Evolutionary conservation across 1,140 invertebrate species (phyloP), one percentile per base, ranked within the genome.

Genomic region (Pemphigus obesinymphae): DNA sequence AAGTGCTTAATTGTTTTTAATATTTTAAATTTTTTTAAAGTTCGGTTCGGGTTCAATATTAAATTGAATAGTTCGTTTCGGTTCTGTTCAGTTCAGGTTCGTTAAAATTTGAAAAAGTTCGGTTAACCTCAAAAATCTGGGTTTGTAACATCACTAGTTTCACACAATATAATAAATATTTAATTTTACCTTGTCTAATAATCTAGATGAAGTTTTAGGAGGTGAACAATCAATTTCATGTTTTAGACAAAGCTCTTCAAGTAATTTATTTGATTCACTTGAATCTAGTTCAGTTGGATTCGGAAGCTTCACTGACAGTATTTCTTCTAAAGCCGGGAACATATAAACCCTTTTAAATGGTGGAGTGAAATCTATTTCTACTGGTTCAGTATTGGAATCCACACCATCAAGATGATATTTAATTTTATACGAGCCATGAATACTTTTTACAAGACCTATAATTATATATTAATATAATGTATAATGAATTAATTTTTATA

Each of bases 361-460:
- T 68, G 98, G 98, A 26, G 96, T 98, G 86, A 99, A 99, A 87
- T 99, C 97, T 76, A 99, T 92, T 87, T 97, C 94, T 7, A 93
- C 89, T 70, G 90, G 92, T 84, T 94, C 90, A 29, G 91, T 92
- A 63, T 87, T 85, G 10, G 89, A 89, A 11, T 96, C 95, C 0
- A 92, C 92, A 0, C 97, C 97, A 85, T 98, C 94, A 0, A 97
- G 97, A 88, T 98, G 97, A 86, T 97, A 99, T 85, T 90, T 92
- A 13, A 99, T 87, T 85, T 92, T 92, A 86, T 93, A 92, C 1
- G 89, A 88, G 13, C 93, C 93, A 84, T 88, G 89, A 80, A 94
- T 88, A 76, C 87, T 86, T 84, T 92, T 92, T 0, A 94, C 92
- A 90, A 94, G 90, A 72, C 92, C 91, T 90, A 84, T 15, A 87